Percentiles rank a stretch among this genome's conserved stretches.
Conservation (phyloP, 1,140 invertebrate species). For the Aphidius ervi region DNA sequence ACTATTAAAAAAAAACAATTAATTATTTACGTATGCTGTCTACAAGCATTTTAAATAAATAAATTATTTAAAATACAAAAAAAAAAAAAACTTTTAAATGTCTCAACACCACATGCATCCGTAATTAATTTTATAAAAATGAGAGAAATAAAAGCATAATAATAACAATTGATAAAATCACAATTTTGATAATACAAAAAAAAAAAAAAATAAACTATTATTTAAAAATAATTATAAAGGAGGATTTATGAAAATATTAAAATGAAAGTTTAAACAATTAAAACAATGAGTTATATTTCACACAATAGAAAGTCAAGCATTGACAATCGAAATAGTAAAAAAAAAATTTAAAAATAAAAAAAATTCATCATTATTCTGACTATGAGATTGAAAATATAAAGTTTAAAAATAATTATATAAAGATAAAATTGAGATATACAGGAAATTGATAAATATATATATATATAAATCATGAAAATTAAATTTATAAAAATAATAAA, state of each 20-base stretch:
- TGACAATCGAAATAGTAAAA: constrained; percentile 51
- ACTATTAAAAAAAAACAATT: no score
- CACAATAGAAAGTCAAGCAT: constrained; percentile 51
- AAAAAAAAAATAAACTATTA: not conserved
- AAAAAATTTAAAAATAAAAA: constrained; percentile 22
- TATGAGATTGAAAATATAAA: constrained; percentile 5
- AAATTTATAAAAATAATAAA: no score
- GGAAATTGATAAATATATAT: not conserved
- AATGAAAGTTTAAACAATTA: constrained; percentile 6
- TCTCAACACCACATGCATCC: not conserved
- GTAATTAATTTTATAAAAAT: constrained; percentile 4
- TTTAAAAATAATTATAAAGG: not conserved
- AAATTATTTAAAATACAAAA: no score
- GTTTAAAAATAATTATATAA: not conserved
- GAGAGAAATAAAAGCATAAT: not conserved
- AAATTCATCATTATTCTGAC: constrained; percentile 8
- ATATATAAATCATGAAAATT: not conserved
- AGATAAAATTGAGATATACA: not conserved
- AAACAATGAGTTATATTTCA: constrained; percentile 13
- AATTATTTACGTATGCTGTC: no score
- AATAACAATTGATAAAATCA: no score
- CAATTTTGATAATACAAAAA: not conserved
- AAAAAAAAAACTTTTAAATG: not conserved
- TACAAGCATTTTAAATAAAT: no score
- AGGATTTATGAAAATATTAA: not conserved